Conservation (phyloP, 2,888 invertebrate species). For the Oxystoma pomonae region DNA sequence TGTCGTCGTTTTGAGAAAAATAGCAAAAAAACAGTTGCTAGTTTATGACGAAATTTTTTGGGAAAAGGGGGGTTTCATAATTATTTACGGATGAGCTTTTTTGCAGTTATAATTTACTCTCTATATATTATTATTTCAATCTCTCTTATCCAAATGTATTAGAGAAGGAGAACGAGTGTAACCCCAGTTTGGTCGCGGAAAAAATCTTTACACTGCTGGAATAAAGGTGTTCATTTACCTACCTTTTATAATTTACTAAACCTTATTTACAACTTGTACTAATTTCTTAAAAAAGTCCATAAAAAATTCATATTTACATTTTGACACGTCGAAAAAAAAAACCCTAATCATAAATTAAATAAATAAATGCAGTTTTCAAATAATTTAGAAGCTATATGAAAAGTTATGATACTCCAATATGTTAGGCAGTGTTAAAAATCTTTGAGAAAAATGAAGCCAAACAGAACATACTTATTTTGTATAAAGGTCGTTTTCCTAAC, state of each 20-base stretch:
- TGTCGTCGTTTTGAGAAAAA: no score
- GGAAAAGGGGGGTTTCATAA: no score
- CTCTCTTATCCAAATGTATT: no score
- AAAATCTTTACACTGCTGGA: conserved; percentile 23
- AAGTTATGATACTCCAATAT: not conserved
- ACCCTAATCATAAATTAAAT: conserved; percentile 27
- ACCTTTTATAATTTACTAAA: conserved; percentile 29
- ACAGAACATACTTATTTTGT: no score
- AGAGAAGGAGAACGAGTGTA: no score
- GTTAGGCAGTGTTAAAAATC: not conserved
- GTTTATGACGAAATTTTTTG: no score
- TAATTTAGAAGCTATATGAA: conserved; percentile 30
- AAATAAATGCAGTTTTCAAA: conserved; percentile 30
- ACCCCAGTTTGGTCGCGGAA: no score
- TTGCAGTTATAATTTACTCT: no score
- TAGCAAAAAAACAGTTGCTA: no score
- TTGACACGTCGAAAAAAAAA: conserved; percentile 13
- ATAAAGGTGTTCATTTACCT: conserved; percentile 33
- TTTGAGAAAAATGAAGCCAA: not conserved
- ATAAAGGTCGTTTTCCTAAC: no score
- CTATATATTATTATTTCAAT: no score
- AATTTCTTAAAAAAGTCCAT: conserved; percentile 28
- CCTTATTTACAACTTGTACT: conserved; percentile 37
- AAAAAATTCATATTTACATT: conserved; percentile 28
- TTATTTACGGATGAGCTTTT: no score